A percentile compares a stretch with the other conserved stretches of the same genome.
These are phyloP conservation scores for Thecocarcelia acutangulata DNA, from an alignment of 2,888 invertebrate genomes.

Conservation along the genomic window DNA sequence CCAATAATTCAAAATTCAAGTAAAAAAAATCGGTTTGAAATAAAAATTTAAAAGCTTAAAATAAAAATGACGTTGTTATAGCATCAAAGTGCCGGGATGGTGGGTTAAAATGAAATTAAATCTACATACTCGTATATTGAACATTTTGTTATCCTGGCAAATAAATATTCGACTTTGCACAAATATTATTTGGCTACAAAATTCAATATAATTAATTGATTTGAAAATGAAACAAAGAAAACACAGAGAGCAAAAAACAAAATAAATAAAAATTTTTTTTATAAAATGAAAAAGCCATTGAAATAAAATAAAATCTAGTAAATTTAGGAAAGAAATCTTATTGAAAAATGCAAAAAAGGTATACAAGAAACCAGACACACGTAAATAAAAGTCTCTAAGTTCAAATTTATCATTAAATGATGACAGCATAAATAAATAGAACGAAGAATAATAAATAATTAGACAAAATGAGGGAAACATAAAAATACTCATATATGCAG, in stretches of 20 bases:
- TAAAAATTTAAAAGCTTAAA: constrained; percentile 6
- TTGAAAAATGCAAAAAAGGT: constrained; percentile 13
- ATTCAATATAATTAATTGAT: constrained; percentile 57
- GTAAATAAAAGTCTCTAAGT: constrained; percentile 50
- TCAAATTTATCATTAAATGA: constrained; percentile 60
- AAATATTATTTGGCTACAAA: constrained; percentile 25
- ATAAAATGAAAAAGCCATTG: constrained; percentile 20
- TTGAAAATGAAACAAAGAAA: constrained; percentile 41
- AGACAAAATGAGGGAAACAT: too few species aligned
- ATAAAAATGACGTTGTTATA: constrained; percentile 30
- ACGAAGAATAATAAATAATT: neutral
- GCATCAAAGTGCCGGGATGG: constrained; percentile 25
- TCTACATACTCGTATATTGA: too few species aligned
- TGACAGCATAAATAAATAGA: constrained; percentile 44
- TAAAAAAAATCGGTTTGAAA: constrained; percentile 1
- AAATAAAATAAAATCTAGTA: constrained; percentile 18
- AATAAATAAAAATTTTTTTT: constrained; percentile 49
- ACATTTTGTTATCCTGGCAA: constrained; percentile 36
- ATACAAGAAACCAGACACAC: neutral
- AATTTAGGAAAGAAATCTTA: constrained; percentile 21
- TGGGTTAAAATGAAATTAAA: constrained; percentile 35
- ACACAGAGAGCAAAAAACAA: constrained; percentile 16
- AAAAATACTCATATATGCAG: too few species aligned
- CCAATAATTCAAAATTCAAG: constrained; percentile 25
- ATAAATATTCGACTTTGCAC: neutral